Conservation (phyloP, 2,113 vertebrate species). For the Grus americana region DNA sequence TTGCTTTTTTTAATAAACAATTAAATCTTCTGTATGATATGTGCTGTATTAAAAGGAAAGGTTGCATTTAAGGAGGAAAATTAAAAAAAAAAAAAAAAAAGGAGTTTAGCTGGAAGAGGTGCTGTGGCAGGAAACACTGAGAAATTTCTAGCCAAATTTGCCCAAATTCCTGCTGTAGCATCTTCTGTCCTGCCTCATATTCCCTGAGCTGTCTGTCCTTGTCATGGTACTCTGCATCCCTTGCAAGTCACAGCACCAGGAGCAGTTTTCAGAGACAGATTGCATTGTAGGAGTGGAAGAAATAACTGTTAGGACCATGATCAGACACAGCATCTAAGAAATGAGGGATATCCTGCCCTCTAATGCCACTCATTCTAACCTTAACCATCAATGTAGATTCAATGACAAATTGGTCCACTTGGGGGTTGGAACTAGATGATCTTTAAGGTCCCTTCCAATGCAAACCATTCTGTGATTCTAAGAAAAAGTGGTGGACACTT, state of each 20-base stretch:
- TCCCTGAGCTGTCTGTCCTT: not conserved
- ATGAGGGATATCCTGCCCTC: not conserved
- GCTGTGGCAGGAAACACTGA: not conserved
- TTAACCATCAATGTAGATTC: not conserved
- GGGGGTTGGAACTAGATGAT: no score
- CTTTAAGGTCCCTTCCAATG: no score
- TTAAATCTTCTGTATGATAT: not conserved
- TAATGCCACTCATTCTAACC: not conserved
- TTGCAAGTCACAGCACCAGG: not conserved
- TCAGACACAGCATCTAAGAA: not conserved
- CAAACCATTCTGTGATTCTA: no score
- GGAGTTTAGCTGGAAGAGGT: not conserved
- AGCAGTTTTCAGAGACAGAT: not conserved
- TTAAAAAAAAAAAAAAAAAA: not conserved
- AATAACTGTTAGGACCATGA: not conserved
- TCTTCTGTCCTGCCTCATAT: not conserved
- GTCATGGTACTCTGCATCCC: not conserved
- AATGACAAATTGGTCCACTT: not conserved
- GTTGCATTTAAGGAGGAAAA: not conserved
- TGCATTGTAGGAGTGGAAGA: not conserved
- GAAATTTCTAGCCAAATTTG: not conserved
- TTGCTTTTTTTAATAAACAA: not conserved
- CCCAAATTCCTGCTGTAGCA: not conserved
- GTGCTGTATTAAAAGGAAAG: not conserved
- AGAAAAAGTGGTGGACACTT: not conserved